phyloP scores from a whole-genome alignment of 2,888 invertebrate genomes.

The Dioctria linearis region DNA sequence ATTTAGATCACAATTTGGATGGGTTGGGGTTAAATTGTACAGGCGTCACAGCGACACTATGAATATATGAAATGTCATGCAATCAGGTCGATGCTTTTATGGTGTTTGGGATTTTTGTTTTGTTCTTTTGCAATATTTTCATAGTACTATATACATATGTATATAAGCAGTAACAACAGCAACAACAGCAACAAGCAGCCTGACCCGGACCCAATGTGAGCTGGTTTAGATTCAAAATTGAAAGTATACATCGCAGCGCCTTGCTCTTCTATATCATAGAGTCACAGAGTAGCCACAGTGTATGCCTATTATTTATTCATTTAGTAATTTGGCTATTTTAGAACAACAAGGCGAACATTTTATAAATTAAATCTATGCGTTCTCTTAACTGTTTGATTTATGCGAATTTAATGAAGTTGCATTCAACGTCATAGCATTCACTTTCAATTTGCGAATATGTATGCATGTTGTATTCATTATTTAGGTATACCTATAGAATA shows the following conservation, averaged over 20 bases:
- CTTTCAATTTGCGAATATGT: background rate
- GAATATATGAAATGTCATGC: constrained; percentile 6
- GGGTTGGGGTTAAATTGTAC: constrained; percentile 32
- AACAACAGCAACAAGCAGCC: no score
- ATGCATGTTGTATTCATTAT: no score
- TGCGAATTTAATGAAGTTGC: constrained; percentile 22
- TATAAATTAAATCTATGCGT: constrained; percentile 11
- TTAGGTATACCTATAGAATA: no score
- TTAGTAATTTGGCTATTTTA: background rate
- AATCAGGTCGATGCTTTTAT: constrained; percentile 31
- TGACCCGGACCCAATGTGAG: no score
- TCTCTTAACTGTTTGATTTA: constrained; percentile 22
- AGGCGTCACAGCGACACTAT: constrained; percentile 20
- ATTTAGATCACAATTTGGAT: constrained; percentile 5
- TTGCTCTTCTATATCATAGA: no score
- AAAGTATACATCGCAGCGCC: no score
- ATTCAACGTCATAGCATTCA: background rate
- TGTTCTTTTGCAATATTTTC: no score
- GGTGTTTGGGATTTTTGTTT: no score
- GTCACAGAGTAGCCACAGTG: background rate
- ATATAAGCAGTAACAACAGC: no score
- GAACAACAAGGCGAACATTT: background rate
- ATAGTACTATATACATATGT: no score
- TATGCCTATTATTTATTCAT: background rate
- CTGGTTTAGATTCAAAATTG: no score